Percentiles rank a stretch among this genome's conserved stretches.
These are phyloP conservation scores for Heliopora coerulea DNA, from an alignment of 92 coral and sea anemone species.

Conservation along the genomic window DNA sequence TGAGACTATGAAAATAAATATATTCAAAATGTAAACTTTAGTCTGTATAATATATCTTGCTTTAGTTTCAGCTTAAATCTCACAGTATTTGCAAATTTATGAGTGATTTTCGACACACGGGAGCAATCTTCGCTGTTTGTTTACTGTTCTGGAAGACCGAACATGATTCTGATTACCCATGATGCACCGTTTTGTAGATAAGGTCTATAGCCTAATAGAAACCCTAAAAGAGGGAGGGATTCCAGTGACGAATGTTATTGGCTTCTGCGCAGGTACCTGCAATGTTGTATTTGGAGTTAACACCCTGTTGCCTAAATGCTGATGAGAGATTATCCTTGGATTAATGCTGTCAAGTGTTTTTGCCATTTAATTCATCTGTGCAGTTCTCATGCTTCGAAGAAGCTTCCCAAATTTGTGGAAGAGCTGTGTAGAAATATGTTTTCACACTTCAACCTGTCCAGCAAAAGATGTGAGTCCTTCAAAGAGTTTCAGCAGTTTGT, in stretches of 20 bases:
- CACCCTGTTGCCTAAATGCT: slow-evolving; percentile 15
- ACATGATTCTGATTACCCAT: no score
- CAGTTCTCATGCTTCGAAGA: slow-evolving; percentile 8
- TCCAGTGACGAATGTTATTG: slow-evolving; percentile 13
- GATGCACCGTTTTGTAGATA: no score
- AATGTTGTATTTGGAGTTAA: slow-evolving; percentile 23
- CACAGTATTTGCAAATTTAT: no score
- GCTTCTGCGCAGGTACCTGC: slow-evolving; percentile 24
- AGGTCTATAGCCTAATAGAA: no score
- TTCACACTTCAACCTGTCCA: slow-evolving; percentile 10
- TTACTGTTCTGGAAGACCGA: no score
- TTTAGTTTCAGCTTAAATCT: no score
- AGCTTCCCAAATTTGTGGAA: slow-evolving; percentile 1
- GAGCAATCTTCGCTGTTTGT: no score
- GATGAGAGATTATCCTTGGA: slow-evolving; percentile 5
- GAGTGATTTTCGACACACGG: no score
- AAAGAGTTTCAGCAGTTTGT: slow-evolving; percentile 21
- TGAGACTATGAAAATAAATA: no score
- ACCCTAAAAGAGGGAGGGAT: slow-evolving; percentile 8
- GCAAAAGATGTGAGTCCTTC: slow-evolving; percentile 16
- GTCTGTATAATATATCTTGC: no score
- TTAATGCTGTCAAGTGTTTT: slow-evolving; percentile 9
- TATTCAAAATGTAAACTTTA: no score
- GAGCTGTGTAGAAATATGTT: slow-evolving; percentile 24
- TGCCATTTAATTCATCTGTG: slow-evolving; percentile 18